Percentiles rank a stretch among this genome's conserved stretches.
Evolutionary conservation across 2,113 vertebrate species (phyloP).

Genomic region (Anguilla rostrata): DNA sequence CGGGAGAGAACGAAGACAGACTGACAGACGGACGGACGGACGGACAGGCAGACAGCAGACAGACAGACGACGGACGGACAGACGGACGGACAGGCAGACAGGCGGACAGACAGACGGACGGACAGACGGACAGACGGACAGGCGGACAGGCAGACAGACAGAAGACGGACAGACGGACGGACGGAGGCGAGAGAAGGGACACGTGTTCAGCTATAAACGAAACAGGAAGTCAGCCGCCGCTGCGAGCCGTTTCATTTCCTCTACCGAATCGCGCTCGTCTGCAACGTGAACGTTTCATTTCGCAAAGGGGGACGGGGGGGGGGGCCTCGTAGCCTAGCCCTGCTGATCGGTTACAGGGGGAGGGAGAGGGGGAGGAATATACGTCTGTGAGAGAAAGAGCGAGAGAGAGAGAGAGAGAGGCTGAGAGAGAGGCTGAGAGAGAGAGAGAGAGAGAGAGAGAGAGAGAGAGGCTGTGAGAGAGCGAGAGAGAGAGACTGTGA

Average conservation of each 20-base stretch:
- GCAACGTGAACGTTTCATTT: background rate
- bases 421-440: background rate
- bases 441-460: background rate
- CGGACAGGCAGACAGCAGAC: background rate
- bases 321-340: background rate
- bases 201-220: slow-evolving; percentile 28
- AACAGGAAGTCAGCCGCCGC: slow-evolving; percentile 26
- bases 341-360: background rate
- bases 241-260: slow-evolving; percentile 47
- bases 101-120: slow-evolving; percentile 21
- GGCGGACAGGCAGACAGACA: background rate
- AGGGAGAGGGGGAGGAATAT: background rate
- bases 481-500: background rate
- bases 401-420: background rate
- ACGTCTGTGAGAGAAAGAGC: background rate
- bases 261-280: slow-evolving; percentile 35
- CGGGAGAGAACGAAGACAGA: slow-evolving; percentile 15
- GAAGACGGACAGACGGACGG: slow-evolving; percentile 29
- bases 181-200: slow-evolving; percentile 5
- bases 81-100: slow-evolving; percentile 4
- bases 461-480: background rate
- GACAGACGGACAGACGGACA: slow-evolving; percentile 29
- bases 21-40: slow-evolving; percentile 29
- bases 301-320: background rate
- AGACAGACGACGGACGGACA: slow-evolving; percentile 19